Base-by-base conservation (phyloP, 2,888 invertebrate genomes). In the Melitaea athalia region DNA sequence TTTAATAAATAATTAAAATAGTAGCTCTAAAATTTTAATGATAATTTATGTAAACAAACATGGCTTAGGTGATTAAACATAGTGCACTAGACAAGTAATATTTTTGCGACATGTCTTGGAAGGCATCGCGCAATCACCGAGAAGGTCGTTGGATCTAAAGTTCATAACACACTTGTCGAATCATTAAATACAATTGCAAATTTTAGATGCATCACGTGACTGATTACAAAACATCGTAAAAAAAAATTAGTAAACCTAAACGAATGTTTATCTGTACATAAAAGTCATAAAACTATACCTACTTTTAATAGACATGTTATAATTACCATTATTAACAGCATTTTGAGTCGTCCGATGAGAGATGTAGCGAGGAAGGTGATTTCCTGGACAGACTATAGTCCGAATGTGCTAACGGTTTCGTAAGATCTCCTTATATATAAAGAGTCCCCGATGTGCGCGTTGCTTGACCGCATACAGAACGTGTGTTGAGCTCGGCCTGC, bases 371-470 rank as follows among this genome's bases (percentile, higher is more conserved):
- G 38, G 38, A 0, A 82, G 84, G 82, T 85, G 84, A 91, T 85
- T 91, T 91, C 91, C 92, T 91, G 91, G 84, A 85, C 88, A 82
- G 83, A 82, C 81, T 85, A 84, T 85, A 79, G 84, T 86, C 84
- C 84, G 91, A 91, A 86, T 92, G 91, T 88, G 92, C 79, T 85
- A 85, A 87, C 87, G 88, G 87, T 92, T 88, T 89, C 85, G 90
- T 85, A 91, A 91, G 87, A 86, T 87, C 82, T 85, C 87, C 83
- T 87, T 92, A 88, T 92, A 92, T 91, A 91, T 86, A 83, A 85
- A 83, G 82, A 81, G 85, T 80, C 80, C 78, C 80, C 82, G 81
- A 78, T 80, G 80, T 80, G 80, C 79, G 85, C 81, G 83, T 78
- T 74, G 75, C 77, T 72, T 76, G 77, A 78, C 76, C 79, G 84